Conservation (phyloP, 2,113 vertebrate genomes). For the Nothocercus julius region DNA sequence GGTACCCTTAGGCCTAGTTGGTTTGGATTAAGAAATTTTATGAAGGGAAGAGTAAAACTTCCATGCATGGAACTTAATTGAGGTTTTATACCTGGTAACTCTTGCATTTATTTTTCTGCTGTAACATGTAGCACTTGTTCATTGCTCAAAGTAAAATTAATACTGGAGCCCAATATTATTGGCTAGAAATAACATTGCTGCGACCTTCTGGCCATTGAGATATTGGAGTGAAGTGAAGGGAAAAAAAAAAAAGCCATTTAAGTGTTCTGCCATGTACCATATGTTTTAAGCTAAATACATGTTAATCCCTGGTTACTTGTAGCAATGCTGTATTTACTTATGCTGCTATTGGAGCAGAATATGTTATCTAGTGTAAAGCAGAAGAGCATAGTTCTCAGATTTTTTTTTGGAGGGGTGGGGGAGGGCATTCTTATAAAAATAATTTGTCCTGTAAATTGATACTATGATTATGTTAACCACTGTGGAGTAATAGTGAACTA, state of each 20-base stretch:
- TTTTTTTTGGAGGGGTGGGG: background rate
- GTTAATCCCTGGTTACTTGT: rapidly evolving
- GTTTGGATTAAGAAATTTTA: no score
- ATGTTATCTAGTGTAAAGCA: rapidly evolving
- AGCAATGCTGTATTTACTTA: rapidly evolving
- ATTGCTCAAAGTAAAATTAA: no score
- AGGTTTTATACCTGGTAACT: no score
- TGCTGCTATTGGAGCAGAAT: rapidly evolving
- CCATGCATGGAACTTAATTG: no score
- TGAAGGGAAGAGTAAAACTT: no score
- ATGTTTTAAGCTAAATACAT: rapidly evolving
- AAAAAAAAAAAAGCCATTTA: rapidly evolving
- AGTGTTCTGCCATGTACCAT: rapidly evolving
- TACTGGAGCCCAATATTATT: no score
- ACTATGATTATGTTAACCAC: rapidly evolving
- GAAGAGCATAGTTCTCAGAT: rapidly evolving
- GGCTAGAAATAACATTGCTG: no score
- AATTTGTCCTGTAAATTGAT: rapidly evolving
- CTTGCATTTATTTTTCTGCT: no score
- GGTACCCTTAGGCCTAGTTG: background rate
- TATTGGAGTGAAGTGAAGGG: background rate
- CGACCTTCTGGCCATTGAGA: background rate
- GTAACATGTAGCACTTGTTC: no score
- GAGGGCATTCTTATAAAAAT: background rate
- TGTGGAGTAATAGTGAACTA: rapidly evolving